Percentiles rank a stretch among this genome's conserved stretches.
These are phyloP conservation scores for Aleiodes leptofemur DNA, from an alignment of 2,888 invertebrate species.

Conservation along the genomic window DNA sequence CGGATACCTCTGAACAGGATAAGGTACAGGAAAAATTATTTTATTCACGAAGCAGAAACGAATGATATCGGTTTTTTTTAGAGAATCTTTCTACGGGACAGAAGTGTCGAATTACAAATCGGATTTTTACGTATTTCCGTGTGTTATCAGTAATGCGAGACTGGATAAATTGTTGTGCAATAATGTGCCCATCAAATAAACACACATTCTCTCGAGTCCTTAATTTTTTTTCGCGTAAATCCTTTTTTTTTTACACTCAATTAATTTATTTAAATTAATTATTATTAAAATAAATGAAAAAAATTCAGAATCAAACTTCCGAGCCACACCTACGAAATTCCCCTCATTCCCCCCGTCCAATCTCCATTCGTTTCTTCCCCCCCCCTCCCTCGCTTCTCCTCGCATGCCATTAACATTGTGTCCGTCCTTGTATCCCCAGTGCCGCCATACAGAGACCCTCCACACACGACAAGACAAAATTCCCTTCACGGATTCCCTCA, in stretches of 20 bases:
- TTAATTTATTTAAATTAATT: slow-evolving; percentile 12
- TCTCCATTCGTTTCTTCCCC: slow-evolving; percentile 33
- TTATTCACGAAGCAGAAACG: slow-evolving; percentile 27
- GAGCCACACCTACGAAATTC: slow-evolving; percentile 59
- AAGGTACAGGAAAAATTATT: slow-evolving; percentile 42
- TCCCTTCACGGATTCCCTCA: slow-evolving; percentile 40
- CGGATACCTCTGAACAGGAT: slow-evolving; percentile 29
- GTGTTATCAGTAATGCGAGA: slow-evolving; percentile 31
- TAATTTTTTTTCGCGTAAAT: neutral
- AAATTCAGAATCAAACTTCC: neutral
- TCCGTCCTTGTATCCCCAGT: slow-evolving; percentile 32
- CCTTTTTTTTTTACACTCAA: neutral
- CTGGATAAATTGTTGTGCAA: slow-evolving; percentile 24
- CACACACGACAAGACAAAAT: slow-evolving; percentile 24
- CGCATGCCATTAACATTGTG: slow-evolving; percentile 31
- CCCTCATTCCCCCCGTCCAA: slow-evolving; percentile 34
- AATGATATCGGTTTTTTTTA: slow-evolving; percentile 15
- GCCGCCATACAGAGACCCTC: slow-evolving; percentile 29
- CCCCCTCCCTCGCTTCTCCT: slow-evolving; percentile 1
- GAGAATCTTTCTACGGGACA: neutral
- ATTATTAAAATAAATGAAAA: neutral
- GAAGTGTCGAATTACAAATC: slow-evolving; percentile 39
- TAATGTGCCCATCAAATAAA: slow-evolving; percentile 1
- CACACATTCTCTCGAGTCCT: neutral
- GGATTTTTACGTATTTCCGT: slow-evolving; percentile 22